Conservation (phyloP, 2,888 invertebrate species). For the Fragum whitleyi region DNA sequence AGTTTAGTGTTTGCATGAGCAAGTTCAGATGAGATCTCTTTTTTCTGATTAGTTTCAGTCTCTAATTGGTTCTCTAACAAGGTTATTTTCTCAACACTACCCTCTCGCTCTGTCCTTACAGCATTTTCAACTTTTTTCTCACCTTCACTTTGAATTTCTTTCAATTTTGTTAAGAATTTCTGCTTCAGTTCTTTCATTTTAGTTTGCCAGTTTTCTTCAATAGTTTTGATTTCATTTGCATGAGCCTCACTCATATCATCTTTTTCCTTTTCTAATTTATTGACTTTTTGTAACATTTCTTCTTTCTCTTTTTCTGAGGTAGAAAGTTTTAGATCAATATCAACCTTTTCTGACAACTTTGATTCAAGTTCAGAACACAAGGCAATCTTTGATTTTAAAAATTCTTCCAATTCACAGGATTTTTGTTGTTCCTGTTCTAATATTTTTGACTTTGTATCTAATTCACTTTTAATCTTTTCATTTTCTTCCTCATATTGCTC, state of each 20-base stretch:
- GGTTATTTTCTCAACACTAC: constrained; percentile 52
- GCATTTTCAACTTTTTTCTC: constrained; percentile 52
- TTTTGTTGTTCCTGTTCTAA: constrained; percentile 34
- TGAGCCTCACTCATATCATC: constrained; percentile 61
- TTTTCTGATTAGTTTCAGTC: constrained; percentile 69
- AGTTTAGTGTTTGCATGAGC: constrained; percentile 76
- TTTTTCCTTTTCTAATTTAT: constrained; percentile 58
- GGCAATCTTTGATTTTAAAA: constrained; percentile 18
- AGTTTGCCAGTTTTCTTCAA: constrained; percentile 69
- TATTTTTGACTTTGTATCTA: constrained; percentile 16
- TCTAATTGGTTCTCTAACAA: constrained; percentile 62
- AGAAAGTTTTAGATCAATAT: constrained; percentile 24
- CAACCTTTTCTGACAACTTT: constrained; percentile 30
- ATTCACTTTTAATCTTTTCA: constrained; percentile 25
- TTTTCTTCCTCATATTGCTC: constrained; percentile 37
- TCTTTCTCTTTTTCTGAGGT: constrained; percentile 32
- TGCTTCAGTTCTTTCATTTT: constrained; percentile 78
- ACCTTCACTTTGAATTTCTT: constrained; percentile 73
- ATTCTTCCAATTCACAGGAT: constrained; percentile 16
- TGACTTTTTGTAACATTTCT: constrained; percentile 13
- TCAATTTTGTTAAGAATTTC: constrained; percentile 77
- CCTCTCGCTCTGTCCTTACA: constrained; percentile 55
- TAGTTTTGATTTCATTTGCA: constrained; percentile 60
- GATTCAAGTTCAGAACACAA: neutral
- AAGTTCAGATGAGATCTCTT: constrained; percentile 73